A percentile compares a stretch with the other conserved stretches of the same genome.
Conservation (phyloP, 2,797 vertebrate genomes). For the Poecile montanus region DNA sequence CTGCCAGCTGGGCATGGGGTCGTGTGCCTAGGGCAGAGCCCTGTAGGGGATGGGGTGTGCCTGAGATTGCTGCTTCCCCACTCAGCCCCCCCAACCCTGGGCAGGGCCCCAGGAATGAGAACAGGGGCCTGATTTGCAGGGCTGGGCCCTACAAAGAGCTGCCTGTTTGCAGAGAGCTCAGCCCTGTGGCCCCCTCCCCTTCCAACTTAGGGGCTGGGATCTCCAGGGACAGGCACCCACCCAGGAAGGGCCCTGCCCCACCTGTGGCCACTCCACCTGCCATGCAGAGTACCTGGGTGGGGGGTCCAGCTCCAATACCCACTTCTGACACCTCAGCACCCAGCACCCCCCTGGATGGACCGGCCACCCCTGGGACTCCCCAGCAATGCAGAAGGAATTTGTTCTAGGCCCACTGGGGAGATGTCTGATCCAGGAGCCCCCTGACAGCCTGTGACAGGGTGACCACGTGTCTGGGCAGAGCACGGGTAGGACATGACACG, state of each 20-base stretch:
- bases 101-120: neutral
- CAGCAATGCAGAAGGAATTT: neutral
- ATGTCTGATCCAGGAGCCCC: neutral
- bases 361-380: accelerated
- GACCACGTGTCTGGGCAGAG: neutral
- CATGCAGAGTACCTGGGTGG: accelerated
- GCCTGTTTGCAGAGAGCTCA: neutral
- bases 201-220: accelerated
- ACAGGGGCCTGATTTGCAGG: neutral
- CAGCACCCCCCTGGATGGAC: neutral
- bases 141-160: neutral
- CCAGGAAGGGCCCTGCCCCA: neutral
- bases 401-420: neutral
- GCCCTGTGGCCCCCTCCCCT: neutral
- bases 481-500: neutral
- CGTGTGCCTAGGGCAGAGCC: accelerated
- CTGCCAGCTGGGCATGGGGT: neutral
- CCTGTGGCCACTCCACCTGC: neutral
- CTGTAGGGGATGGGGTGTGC: accelerated
- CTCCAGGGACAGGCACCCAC: neutral
- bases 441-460: accelerated
- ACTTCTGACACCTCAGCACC: neutral
- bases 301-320: neutral
- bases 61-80: neutral
- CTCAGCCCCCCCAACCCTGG: neutral